Conservation (phyloP, 2,113 vertebrate genomes). For the Martes martes region DNA sequence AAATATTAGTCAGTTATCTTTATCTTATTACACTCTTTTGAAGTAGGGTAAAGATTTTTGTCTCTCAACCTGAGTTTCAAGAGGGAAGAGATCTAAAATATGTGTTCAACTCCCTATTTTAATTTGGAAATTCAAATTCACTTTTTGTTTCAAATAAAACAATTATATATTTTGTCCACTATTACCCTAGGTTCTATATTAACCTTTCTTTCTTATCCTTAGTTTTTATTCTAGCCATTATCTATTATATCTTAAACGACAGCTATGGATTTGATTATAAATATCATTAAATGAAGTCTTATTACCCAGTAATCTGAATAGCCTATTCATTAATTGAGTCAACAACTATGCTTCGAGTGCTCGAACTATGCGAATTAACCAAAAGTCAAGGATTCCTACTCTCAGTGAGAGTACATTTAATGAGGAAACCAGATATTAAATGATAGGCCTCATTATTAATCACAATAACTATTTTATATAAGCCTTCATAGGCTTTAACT, state of each 20-base stretch:
- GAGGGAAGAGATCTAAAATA: not conserved
- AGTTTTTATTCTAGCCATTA: not conserved
- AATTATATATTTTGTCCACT: not conserved
- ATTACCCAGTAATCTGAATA: not conserved
- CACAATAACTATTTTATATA: not conserved
- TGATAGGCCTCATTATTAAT: not conserved
- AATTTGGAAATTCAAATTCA: not conserved
- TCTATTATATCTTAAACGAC: not conserved
- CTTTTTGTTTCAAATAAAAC: not conserved
- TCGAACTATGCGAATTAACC: not conserved
- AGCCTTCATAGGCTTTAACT: not conserved
- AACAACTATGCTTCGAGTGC: not conserved
- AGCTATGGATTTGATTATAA: not conserved
- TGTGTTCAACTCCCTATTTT: not conserved
- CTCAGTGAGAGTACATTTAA: not conserved
- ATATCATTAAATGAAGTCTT: not conserved
- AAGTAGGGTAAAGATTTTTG: not conserved
- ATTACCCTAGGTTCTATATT: not conserved
- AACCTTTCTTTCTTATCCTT: not conserved
- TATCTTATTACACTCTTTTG: not conserved
- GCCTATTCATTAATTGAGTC: not conserved
- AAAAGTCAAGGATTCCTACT: not conserved
- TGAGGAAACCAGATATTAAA: not conserved
- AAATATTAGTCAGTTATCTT: not conserved
- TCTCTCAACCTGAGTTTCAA: not conserved